A percentile compares a stretch with the other conserved stretches of the same genome.
Evolutionary conservation across 2,113 vertebrate species (phyloP).

Genomic region (Anarrhichthys ocellatus): DNA sequence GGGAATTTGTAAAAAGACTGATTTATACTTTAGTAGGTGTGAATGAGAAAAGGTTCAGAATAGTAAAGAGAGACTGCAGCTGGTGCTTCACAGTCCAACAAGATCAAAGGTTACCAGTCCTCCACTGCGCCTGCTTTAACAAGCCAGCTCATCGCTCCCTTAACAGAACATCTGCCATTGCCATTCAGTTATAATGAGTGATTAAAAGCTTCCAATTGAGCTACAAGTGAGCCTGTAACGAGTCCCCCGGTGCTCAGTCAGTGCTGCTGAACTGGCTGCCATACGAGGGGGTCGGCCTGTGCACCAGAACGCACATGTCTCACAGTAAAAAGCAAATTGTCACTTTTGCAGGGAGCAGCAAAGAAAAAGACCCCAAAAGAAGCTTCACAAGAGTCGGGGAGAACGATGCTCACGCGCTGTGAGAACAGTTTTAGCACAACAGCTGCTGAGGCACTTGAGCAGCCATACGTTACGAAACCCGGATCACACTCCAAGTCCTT

Average conservation of each 20-base stretch:
- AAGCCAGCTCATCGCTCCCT: conserved; percentile 39
- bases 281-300: neutral
- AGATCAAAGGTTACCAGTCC: conserved; percentile 37
- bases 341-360: neutral
- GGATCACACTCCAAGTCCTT: neutral
- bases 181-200: conserved; percentile 54
- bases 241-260: conserved; percentile 8
- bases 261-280: conserved; percentile 8
- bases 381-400: conserved; percentile 5
- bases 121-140: conserved; percentile 38
- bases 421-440: conserved; percentile 17
- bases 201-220: conserved; percentile 66
- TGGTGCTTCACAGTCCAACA: conserved; percentile 26
- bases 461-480: neutral
- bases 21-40: neutral
- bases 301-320: conserved; percentile 26
- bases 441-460: conserved; percentile 19
- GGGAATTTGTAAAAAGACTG: neutral
- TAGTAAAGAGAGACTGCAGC: conserved; percentile 11
- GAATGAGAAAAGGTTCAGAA: neutral
- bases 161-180: conserved; percentile 58
- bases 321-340: neutral
- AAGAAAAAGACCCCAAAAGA: neutral
- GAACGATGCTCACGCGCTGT: neutral
- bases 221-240: conserved; percentile 48